phyloP scores from a whole-genome alignment of 2,113 vertebrate genomes.

The Trematocara variabile region DNA sequence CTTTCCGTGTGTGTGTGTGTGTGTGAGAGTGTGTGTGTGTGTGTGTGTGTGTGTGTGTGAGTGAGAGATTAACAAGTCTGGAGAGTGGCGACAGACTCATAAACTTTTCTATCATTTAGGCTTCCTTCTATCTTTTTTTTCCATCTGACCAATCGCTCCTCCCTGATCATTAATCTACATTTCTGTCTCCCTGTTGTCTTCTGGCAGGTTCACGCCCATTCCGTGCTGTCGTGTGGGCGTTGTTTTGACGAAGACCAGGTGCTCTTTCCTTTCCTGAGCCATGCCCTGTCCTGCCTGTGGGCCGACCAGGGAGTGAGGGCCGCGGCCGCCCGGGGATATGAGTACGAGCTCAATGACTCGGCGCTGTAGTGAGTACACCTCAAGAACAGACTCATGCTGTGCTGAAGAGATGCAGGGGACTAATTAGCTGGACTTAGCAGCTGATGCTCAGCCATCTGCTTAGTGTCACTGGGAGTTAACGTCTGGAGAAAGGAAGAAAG shows the following conservation, averaged over 20 bases:
- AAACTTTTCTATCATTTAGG: neutral
- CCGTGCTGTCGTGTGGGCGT: conserved; percentile 71
- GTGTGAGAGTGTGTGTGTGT: too few species aligned
- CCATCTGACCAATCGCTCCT: neutral
- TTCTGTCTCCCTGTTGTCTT: neutral
- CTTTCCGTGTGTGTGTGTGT: too few species aligned
- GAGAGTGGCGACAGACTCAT: too few species aligned
- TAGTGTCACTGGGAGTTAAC: conserved; percentile 54
- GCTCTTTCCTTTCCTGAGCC: conserved; percentile 68
- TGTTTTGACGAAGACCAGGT: conserved; percentile 72
- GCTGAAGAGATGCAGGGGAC: conserved; percentile 42
- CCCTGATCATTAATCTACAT: neutral
- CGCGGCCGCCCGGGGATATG: conserved; percentile 61
- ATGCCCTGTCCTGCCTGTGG: conserved; percentile 70
- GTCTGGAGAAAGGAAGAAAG: neutral
- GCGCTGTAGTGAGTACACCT: conserved; percentile 70
- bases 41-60: too few species aligned
- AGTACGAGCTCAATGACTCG: conserved; percentile 75
- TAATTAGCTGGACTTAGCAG: conserved; percentile 61
- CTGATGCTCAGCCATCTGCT: conserved; percentile 48
- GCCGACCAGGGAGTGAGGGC: conserved; percentile 65
- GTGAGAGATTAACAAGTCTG: too few species aligned
- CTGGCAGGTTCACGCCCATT: conserved; percentile 70
- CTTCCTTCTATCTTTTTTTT: neutral
- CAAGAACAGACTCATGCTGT: neutral